Base-by-base conservation (phyloP, 2,888 invertebrate species). In the Eupithecia vulgata region DNA sequence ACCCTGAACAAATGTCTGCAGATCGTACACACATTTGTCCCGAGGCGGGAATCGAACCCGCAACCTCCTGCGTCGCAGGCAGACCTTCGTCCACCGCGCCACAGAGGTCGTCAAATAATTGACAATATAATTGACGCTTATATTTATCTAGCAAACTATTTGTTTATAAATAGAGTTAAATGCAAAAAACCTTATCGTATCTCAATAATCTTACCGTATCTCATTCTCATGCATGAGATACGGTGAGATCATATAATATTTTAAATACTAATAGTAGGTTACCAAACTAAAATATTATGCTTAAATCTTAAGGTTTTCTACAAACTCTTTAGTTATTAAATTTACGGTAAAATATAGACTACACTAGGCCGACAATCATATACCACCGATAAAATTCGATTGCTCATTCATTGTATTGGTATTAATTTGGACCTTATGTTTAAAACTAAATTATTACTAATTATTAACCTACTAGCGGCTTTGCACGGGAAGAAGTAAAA, bases 321-420 rank as follows among this genome's bases (percentile, higher is more conserved):
- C 21, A 52, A 21, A 52, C 21, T 64, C 10, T 12, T 13, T 21
- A 64, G 1, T 34, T 62, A 57, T 78, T 84, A 81, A 83, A 83
- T 83, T 85, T 82, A 84, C 82, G 71, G 77, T 67, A 35, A 61
- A 37, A 34, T 37, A 2, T 37, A n/a, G 7, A 37, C 64, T 71
- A 75, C 67, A 77, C 67, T 82, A 82, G 80, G 79, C 78, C 81
- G 76, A 74, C 67, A 72, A 65, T 80, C 69, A 64, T 74, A 83
- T 73, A 78, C 80, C 76, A 69, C 59, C 52, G n/a, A 74, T 76
- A 73, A 77, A 83, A 82, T 82, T 84, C 82, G 80, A 78, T 84
- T 79, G n/a, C 68, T 70, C 57, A 40, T 30, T 57, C 67, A 70
- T 25, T 75, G 59, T 68, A 71, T 71, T 10, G 12, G 37, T 52